Evolutionary conservation across 2,888 invertebrate species (phyloP).

Genomic region (Drosophila imparisetae): DNA sequence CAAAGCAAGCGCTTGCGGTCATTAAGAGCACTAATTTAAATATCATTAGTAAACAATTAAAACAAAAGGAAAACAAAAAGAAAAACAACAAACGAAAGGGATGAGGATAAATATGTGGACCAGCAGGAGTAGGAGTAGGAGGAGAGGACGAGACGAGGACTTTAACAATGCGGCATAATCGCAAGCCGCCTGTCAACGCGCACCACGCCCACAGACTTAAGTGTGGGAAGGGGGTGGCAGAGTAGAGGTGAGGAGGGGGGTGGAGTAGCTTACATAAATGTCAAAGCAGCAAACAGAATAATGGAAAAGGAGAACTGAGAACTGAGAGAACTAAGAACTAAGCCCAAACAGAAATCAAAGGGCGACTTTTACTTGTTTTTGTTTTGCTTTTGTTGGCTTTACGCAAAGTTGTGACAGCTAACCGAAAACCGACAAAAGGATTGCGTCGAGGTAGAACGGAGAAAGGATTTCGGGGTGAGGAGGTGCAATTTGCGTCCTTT

Average conservation of each 20-base stretch:
- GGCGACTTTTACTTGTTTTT: conserved; percentile 35
- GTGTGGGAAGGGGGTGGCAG: neutral
- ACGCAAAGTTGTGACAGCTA: conserved; percentile 60
- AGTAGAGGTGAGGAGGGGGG: neutral
- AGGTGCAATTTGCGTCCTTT: conserved; percentile 1
- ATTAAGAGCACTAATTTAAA: conserved; percentile 79
- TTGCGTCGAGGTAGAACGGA: conserved; percentile 14
- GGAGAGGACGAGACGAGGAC: neutral
- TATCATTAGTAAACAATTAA: conserved; percentile 78
- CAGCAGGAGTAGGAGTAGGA: conserved; percentile 10
- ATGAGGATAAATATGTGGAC: conserved; percentile 29
- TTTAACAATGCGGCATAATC: conserved; percentile 49
- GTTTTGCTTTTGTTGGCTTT: conserved; percentile 35
- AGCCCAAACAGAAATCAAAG: conserved; percentile 46
- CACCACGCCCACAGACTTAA: conserved; percentile 45
- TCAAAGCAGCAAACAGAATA: conserved; percentile 28
- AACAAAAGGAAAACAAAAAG: conserved; percentile 52
- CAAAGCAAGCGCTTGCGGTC: conserved; percentile 62
- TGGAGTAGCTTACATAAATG: conserved; percentile 46
- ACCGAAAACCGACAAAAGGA: conserved; percentile 21
- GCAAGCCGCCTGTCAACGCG: conserved; percentile 56
- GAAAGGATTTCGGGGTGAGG: conserved; percentile 8
- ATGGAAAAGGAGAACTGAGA: conserved; percentile 14
- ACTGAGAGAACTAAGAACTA: conserved; percentile 18
- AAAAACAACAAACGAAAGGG: conserved; percentile 14